Evolutionary conservation across 2,797 vertebrate species (phyloP), one percentile per base, ranked within the genome.

Genomic region (Poeciliopsis presidionis): DNA sequence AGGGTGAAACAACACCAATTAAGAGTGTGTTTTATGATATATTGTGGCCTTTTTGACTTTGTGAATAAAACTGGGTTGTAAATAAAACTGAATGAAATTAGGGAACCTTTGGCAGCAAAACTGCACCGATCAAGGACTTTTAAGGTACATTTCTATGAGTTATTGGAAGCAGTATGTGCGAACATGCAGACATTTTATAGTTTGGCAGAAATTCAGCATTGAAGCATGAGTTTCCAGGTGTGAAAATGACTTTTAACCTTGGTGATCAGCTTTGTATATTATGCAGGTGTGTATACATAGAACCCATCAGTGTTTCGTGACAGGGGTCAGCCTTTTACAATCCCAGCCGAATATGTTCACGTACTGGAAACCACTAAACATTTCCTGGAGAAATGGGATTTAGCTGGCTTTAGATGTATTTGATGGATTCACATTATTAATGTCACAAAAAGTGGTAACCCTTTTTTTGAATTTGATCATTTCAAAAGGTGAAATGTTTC

Each of bases 1-100:
- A 43, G 47, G 53, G 75, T 73, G 77, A 73, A 84, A 55, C 51
- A 80, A 36, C 14, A 75, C 73, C 78, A 77, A 5, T 51, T 53
- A 63, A 22, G 20, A 41, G 4, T 67, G 2, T 36, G 61, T 63
- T 67, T 67, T 39, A 41, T 67, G 51, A 80, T 70, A 84, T 18
- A 55, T 84, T 36, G 36, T 70, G 41, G 67, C 67, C 41, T 46
- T 46, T 46, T 45, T 8, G 25, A 46, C 67, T 70, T 46, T 28
- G 5, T 70, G 67, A 36, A 63, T 63, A 14, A 70, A 70, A 8
- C 41, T n/a, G 36, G 5, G 20, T 67, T 39, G 36, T 41, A 33
- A 67, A 67, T 67, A 45, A 69, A 69, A 14, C 65, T n/a, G 39
- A 43, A 70, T 70, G 6, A 43, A 70, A 70, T 45, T 3, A n/a